Percentiles rank a stretch among this genome's conserved stretches.
phyloP scores from a whole-genome alignment of 2,888 invertebrate species.

The Agriopis marginaria region DNA sequence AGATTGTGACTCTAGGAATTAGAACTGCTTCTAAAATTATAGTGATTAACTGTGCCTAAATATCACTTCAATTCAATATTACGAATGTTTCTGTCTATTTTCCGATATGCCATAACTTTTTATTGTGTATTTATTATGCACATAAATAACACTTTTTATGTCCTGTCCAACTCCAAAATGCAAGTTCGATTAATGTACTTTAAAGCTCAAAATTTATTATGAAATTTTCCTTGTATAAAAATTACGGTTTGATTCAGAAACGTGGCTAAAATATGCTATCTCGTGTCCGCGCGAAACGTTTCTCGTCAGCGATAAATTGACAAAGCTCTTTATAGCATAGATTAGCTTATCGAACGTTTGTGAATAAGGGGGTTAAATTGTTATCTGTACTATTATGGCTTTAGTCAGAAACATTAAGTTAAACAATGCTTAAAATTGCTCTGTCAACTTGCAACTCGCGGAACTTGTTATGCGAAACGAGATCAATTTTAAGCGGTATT shows the following conservation, averaged over 20 bases:
- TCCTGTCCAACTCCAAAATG: background rate
- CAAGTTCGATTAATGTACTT: conserved; percentile 3
- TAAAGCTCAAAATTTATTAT: background rate
- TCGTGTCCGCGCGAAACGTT: background rate
- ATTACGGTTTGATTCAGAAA: background rate
- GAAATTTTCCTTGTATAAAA: background rate
- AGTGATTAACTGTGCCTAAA: background rate
- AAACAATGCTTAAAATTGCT: too few relatives aligned
- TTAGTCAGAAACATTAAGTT: too few relatives aligned
- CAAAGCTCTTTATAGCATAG: background rate
- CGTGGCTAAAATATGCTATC: background rate
- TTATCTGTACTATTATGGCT: too few relatives aligned
- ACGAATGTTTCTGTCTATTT: background rate
- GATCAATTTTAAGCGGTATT: too few relatives aligned
- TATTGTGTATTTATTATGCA: conserved; percentile 6
- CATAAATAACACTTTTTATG: conserved; percentile 7
- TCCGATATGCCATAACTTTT: conserved; percentile 16
- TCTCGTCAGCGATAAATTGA: background rate
- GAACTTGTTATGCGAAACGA: too few relatives aligned
- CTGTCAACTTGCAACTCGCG: too few relatives aligned
- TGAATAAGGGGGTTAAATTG: background rate
- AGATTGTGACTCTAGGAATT: too few relatives aligned
- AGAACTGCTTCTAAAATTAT: background rate
- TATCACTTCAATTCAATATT: background rate
- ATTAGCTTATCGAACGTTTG: background rate